Conservation (phyloP, 2,888 invertebrate species). For the Agrilus biguttatus region DNA sequence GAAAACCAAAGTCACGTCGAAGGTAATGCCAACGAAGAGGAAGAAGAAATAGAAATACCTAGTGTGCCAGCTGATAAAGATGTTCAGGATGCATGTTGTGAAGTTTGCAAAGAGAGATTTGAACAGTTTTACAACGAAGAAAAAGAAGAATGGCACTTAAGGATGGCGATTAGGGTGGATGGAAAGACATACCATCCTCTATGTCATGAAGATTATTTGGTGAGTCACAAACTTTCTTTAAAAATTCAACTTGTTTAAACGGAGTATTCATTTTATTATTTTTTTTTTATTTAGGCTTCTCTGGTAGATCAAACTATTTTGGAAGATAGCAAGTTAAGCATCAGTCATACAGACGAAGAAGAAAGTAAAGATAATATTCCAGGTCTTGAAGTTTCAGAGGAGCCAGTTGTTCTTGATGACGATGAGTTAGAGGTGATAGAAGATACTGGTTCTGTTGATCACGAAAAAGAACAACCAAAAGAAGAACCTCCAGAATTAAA, state of each 20-base stretch:
- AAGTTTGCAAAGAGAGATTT: slow-evolving; percentile 85
- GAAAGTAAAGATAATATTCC: slow-evolving; percentile 32
- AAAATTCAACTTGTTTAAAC: neutral
- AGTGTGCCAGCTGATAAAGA: slow-evolving; percentile 56
- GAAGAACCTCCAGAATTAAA: slow-evolving; percentile 1
- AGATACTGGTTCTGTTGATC: slow-evolving; percentile 11
- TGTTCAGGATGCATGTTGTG: slow-evolving; percentile 57
- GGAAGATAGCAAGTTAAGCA: slow-evolving; percentile 19
- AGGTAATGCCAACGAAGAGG: slow-evolving; percentile 41
- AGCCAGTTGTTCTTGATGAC: slow-evolving; percentile 33
- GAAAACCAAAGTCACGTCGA: slow-evolving; percentile 48
- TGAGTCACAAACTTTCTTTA: slow-evolving; percentile 22
- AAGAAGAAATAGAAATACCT: slow-evolving; percentile 45
- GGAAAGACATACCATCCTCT: slow-evolving; percentile 75
- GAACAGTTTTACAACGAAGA: slow-evolving; percentile 95
- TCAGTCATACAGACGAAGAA: slow-evolving; percentile 16
- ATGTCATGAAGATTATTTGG: slow-evolving; percentile 79
- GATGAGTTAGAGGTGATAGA: slow-evolving; percentile 17
- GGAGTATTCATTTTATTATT: too few species aligned
- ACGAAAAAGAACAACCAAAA: slow-evolving; percentile 4
- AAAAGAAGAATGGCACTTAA: slow-evolving; percentile 91
- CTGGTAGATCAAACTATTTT: slow-evolving; percentile 15
- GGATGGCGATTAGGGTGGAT: slow-evolving; percentile 65
- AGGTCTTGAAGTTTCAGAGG: slow-evolving; percentile 33
- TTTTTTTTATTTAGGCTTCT: slow-evolving; percentile 13